These are phyloP conservation scores for Trogon melanurus DNA, from an alignment of 2,113 vertebrate genomes.

Conservation along the genomic window DNA sequence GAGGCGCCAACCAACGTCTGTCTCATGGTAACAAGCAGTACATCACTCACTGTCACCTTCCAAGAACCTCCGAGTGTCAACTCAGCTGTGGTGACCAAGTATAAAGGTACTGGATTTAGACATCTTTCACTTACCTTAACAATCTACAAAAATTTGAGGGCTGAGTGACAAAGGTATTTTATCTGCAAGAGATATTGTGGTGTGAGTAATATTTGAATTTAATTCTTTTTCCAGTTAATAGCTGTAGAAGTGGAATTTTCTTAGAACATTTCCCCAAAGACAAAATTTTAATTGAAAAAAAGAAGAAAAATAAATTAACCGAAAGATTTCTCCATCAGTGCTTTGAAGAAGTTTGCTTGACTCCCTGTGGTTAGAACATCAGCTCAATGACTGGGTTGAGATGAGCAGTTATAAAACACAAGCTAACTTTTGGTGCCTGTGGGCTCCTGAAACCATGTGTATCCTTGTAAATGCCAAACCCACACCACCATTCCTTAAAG, in stretches of 20 bases:
- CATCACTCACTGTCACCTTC: slow-evolving; percentile 91
- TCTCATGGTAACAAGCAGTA: slow-evolving; percentile 89
- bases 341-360: slow-evolving; percentile 53
- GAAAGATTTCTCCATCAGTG: slow-evolving; percentile 39
- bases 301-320: neutral
- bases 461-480: slow-evolving; percentile 60
- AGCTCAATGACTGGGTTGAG: slow-evolving; percentile 43
- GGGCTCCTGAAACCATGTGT: slow-evolving; percentile 58
- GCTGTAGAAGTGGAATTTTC: neutral
- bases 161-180: neutral
- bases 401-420: slow-evolving; percentile 60
- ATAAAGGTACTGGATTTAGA: slow-evolving; percentile 85
- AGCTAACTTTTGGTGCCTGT: slow-evolving; percentile 63
- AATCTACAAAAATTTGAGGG: neutral
- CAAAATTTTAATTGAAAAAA: neutral
- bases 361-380: slow-evolving; percentile 49
- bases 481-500: slow-evolving; percentile 59
- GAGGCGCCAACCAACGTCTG: slow-evolving; percentile 90
- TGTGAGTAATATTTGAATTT: neutral
- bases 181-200: neutral
- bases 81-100: slow-evolving; percentile 93
- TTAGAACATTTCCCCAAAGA: slow-evolving; percentile 11
- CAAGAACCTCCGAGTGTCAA: slow-evolving; percentile 93
- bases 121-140: neutral
- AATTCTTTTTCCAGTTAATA: neutral